Evolutionary conservation across 2,113 vertebrate species (phyloP).

Genomic region (Poeciliopsis turrubarensis): DNA sequence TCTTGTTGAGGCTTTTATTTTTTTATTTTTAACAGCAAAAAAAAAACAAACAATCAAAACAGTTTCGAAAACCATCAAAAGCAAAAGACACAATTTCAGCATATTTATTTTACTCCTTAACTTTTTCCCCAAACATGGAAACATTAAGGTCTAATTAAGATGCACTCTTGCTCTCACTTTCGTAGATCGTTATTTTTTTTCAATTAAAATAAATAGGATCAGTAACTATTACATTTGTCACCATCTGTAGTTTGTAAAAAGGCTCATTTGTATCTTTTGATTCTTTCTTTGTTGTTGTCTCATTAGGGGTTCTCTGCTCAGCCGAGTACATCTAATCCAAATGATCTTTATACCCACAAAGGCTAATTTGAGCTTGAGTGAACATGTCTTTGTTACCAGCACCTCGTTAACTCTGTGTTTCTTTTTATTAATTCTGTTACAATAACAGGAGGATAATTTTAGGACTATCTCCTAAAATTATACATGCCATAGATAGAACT

Average conservation of each 20-base stretch:
- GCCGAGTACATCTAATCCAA: conserved; percentile 21
- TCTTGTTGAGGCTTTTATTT: not conserved
- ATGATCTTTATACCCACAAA: not conserved
- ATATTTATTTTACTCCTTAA: not conserved
- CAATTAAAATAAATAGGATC: not conserved
- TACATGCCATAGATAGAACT: too few species aligned
- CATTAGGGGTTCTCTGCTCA: conserved; percentile 17
- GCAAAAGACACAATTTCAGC: not conserved
- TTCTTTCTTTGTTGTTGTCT: not conserved
- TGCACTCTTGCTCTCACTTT: not conserved
- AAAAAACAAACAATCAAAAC: not conserved
- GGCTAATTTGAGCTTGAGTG: conserved; percentile 6
- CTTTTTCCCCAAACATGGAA: too few species aligned
- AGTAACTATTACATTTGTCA: not conserved
- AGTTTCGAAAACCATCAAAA: not conserved
- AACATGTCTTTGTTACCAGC: not conserved
- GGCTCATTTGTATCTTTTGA: not conserved
- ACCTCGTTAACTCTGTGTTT: not conserved
- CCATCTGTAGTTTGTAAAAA: not conserved
- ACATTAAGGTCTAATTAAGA: not conserved
- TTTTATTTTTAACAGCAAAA: not conserved
- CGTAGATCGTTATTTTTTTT: not conserved
- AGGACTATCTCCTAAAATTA: too few species aligned
- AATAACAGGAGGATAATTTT: not conserved
- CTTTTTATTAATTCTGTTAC: not conserved